Evolutionary conservation across 2,888 invertebrate species (phyloP).

Genomic region (Dryobota labecula): DNA sequence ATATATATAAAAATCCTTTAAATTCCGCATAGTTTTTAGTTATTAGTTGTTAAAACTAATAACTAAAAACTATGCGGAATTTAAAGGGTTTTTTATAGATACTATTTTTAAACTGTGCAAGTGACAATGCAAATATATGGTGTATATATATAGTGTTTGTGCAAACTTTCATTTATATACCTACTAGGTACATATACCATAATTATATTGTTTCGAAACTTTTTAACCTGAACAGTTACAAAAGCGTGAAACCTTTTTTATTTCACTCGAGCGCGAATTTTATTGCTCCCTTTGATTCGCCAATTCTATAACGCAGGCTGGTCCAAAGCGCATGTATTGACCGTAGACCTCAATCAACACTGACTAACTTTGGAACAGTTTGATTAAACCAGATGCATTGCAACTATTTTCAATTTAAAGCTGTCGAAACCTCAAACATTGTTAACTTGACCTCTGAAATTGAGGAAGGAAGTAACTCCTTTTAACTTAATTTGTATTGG

Average conservation of each 20-base stretch:
- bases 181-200: too few species aligned
- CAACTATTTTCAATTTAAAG: constrained; percentile 48
- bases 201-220: neutral
- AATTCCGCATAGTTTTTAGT: too few species aligned
- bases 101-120: too few species aligned
- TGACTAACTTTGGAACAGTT: constrained; percentile 19
- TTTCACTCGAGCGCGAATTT: constrained; percentile 17
- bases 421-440: constrained; percentile 19
- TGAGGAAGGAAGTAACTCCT: constrained; percentile 5
- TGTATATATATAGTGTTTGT: too few species aligned
- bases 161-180: too few species aligned
- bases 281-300: constrained; percentile 3
- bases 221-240: neutral
- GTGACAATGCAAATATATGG: too few species aligned
- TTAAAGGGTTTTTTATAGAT: too few species aligned
- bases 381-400: constrained; percentile 33
- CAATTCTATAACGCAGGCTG: neutral
- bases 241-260: constrained; percentile 10
- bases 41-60: too few species aligned
- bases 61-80: too few species aligned
- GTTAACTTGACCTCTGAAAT: constrained; percentile 6
- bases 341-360: constrained; percentile 47
- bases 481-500: neutral
- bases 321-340: constrained; percentile 13
- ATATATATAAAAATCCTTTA: too few species aligned